Conservation (phyloP, 2,797 vertebrate genomes). For the Muraenolepis orangiensis region DNA sequence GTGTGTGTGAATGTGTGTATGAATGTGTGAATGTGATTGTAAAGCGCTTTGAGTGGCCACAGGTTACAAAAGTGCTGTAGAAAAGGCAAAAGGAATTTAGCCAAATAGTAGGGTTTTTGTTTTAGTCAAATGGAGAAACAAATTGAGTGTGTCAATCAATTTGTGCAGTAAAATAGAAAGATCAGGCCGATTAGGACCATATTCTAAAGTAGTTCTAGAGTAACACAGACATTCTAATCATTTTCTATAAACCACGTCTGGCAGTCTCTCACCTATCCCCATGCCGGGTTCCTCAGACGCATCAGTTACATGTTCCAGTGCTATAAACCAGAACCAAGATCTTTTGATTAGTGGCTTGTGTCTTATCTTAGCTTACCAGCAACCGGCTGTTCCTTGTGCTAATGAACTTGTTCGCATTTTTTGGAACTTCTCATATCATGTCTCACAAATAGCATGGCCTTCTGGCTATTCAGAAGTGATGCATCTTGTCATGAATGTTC, state of each 20-base stretch:
- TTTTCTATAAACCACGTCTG: not conserved
- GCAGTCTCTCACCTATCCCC: not conserved
- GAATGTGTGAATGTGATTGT: too few species aligned
- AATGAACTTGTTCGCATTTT: not conserved
- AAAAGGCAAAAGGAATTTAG: not conserved
- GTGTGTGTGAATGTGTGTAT: not conserved
- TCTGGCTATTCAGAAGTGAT: not conserved
- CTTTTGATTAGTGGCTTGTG: not conserved
- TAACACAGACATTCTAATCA: not conserved
- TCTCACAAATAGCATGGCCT: not conserved
- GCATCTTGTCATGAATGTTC: not conserved
- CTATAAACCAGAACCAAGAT: not conserved
- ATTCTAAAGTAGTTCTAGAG: not conserved
- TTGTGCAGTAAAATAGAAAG: not conserved
- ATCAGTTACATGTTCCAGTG: not conserved
- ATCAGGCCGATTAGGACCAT: not conserved
- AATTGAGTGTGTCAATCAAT: not conserved
- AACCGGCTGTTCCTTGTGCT: not conserved
- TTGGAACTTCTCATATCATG: not conserved
- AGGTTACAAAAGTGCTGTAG: too few species aligned
- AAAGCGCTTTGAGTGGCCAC: too few species aligned
- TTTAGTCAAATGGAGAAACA: not conserved
- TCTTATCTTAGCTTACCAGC: not conserved
- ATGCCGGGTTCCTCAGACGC: not conserved
- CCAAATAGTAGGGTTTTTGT: too few species aligned